These are phyloP conservation scores for Rhodinocichla rosea DNA, from an alignment of 2,113 vertebrate genomes.

Conservation along the genomic window DNA sequence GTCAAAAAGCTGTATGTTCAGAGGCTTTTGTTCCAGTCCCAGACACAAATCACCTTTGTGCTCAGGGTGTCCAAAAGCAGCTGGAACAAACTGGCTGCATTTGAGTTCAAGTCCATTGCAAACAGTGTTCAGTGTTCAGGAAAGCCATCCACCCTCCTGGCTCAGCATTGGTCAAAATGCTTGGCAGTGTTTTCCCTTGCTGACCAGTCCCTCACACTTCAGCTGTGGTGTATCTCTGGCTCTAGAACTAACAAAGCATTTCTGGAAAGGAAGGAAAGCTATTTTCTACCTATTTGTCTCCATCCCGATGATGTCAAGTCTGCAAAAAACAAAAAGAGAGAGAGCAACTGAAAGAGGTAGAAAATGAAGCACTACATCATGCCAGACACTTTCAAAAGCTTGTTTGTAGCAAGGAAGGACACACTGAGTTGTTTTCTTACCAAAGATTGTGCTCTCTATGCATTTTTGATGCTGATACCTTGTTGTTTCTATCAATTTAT, in stretches of 20 bases:
- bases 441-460: neutral
- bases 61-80: neutral
- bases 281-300: neutral
- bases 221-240: neutral
- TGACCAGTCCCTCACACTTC: neutral
- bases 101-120: neutral
- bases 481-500: neutral
- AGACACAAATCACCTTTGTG: neutral
- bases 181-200: neutral
- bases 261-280: neutral
- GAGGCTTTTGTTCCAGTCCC: neutral
- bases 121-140: neutral
- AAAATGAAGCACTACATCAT: constrained; percentile 14
- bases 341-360: neutral
- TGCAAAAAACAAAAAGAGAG: neutral
- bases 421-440: neutral
- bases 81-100: neutral
- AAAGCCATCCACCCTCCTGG: neutral
- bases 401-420: neutral
- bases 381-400: neutral
- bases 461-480: neutral
- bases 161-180: neutral
- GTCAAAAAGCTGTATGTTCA: neutral
- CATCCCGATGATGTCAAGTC: neutral
- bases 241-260: neutral